Base-by-base conservation (phyloP, 2,113 vertebrate genomes). In the Azemiops feae region DNA sequence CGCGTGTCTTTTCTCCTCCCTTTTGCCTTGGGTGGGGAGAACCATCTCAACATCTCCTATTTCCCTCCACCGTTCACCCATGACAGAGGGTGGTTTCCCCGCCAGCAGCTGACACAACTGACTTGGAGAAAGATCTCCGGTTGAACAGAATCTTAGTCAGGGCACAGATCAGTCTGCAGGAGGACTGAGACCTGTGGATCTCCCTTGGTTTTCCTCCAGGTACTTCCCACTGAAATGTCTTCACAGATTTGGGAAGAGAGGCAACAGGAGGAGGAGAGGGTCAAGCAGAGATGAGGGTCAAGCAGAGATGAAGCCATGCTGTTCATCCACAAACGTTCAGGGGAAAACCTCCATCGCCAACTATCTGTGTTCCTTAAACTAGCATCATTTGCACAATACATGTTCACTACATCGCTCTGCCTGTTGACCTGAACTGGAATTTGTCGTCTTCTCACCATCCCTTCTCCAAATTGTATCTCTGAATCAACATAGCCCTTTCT, bases 351-450 rank as follows among this genome's bases (percentile, higher is more conserved):
- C 18, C 34, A 23, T 43, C 34, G 18, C 74, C 34, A 43, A 43
- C 18, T 43, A 22, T 81, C 34, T 22, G 18, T 39, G 34, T 81
- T 22, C 74, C 74, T 92, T 60, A 88, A 87, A 64, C 91, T 92
- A 96, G 96, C 96, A 96, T 94, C 93, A 93, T 97, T 97, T 97
- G 97, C 97, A 97, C 96, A 97, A 95, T 91, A 93, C 90, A 90
- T 90, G 94, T 94, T 96, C 90, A 86, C 92, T 95, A 90, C 93
- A 87, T 96, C 57, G n/a, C 23, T 30, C 74, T 9, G 2, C 89
- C 90, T 14, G 34, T 87, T 20, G 7, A 43, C 22, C 55, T 22
- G 1, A 43, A 53, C 89, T 90, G 81, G 89, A 87, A 93, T 90
- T 87, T 18, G 9, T 39, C 0, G 2, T 69, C 69, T 74, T 52